Conservation (phyloP, 2,113 vertebrate genomes). For the Piprites chloris region DNA sequence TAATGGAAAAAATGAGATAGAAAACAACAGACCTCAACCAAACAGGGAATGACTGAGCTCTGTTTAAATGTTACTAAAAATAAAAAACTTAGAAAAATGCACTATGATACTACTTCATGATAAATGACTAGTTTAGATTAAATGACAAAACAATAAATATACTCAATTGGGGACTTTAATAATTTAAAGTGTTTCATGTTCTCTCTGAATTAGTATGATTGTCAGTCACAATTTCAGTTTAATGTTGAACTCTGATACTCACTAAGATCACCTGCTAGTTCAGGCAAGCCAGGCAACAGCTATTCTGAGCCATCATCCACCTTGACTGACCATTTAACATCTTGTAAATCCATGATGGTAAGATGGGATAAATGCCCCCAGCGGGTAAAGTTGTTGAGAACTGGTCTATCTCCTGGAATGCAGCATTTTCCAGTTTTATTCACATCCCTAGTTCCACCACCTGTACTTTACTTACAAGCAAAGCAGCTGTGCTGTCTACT, state of each 20-base stretch:
- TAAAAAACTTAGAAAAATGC: background rate
- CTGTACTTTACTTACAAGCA: conserved; percentile 1
- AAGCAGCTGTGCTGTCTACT: conserved; percentile 33
- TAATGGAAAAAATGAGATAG: conserved; percentile 3
- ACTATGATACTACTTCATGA: background rate
- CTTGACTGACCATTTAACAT: background rate
- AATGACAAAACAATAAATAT: background rate
- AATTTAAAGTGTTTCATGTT: background rate
- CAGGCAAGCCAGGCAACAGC: background rate
- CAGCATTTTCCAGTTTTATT: background rate
- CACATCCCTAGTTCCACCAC: conserved; percentile 6
- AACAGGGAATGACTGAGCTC: conserved; percentile 4
- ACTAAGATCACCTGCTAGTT: background rate
- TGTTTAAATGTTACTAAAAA: conserved; percentile 42
- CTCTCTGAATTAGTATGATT: background rate
- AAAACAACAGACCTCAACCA: conserved; percentile 11
- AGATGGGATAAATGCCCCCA: background rate
- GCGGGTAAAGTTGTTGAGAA: background rate
- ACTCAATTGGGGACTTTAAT: background rate
- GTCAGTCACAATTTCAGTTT: background rate
- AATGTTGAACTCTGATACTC: background rate
- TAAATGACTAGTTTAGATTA: background rate
- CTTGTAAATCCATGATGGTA: background rate
- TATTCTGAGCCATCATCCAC: background rate
- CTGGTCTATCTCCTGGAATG: background rate